Conservation (phyloP, 2,888 invertebrate species). For the Eumacrocentrus americanus region DNA sequence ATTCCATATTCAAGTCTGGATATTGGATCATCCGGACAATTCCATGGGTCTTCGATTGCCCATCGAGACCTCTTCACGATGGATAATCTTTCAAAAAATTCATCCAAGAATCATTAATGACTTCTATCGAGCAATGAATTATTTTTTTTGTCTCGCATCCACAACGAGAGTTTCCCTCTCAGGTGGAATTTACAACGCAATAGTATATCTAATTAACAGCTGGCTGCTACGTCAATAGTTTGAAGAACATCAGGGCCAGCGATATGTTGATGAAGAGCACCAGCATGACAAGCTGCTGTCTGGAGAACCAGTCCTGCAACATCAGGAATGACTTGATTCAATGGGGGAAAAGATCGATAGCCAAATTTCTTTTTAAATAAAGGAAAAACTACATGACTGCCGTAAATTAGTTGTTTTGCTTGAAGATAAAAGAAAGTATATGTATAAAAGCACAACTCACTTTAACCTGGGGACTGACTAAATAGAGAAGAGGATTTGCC, state of each 20-base stretch:
- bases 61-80: background rate
- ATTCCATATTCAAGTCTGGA: background rate
- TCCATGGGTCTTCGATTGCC: background rate
- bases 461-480: slow-evolving; percentile 97
- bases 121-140: background rate
- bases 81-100: background rate
- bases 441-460: too few species aligned
- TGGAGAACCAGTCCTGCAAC: slow-evolving; percentile 93
- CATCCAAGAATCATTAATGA: background rate
- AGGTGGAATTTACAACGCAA: slow-evolving; percentile 57
- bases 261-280: slow-evolving; percentile 94
- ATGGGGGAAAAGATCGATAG: too few species aligned
- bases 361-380: too few species aligned
- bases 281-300: slow-evolving; percentile 92
- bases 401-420: too few species aligned
- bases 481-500: slow-evolving; percentile 93
- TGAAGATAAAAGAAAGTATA: too few species aligned
- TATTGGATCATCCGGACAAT: background rate
- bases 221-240: slow-evolving; percentile 89
- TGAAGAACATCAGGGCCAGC: slow-evolving; percentile 94
- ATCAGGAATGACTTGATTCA: slow-evolving; percentile 22
- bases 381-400: slow-evolving; percentile 9
- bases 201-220: slow-evolving; percentile 58
- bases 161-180: slow-evolving; percentile 32
- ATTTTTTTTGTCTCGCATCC: slow-evolving; percentile 6